phyloP scores from a whole-genome alignment of 1,140 invertebrate species.

The Druon quercuslanigerum region DNA sequence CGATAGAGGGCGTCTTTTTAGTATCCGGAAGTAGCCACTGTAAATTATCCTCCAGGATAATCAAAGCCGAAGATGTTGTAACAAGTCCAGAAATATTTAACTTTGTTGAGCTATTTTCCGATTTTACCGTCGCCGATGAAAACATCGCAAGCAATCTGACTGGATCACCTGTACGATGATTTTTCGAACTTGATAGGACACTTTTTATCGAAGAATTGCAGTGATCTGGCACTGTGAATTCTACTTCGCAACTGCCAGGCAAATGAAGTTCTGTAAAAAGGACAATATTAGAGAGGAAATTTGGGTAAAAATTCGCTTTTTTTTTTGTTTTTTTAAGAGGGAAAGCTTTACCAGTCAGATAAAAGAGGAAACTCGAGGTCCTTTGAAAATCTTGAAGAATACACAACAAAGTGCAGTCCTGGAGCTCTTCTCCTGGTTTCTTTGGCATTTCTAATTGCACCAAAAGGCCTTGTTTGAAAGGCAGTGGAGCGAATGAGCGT shows the following conservation, averaged over 20 bases:
- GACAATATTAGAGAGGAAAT: background rate
- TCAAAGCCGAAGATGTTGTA: slow-evolving; percentile 62
- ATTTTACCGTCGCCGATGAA: slow-evolving; percentile 65
- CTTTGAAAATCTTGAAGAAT: slow-evolving; percentile 73
- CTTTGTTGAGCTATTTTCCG: slow-evolving; percentile 57
- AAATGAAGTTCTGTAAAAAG: slow-evolving; percentile 66
- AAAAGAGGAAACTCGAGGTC: slow-evolving; percentile 71
- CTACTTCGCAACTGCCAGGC: slow-evolving; percentile 70
- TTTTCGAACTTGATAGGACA: slow-evolving; percentile 54
- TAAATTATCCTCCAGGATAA: slow-evolving; percentile 68
- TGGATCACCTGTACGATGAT: slow-evolving; percentile 60
- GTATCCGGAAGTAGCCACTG: slow-evolving; percentile 68
- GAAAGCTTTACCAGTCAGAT: slow-evolving; percentile 62
- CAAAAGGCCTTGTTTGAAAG: slow-evolving; percentile 72
- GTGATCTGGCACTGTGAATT: slow-evolving; percentile 66
- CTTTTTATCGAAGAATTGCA: slow-evolving; percentile 59
- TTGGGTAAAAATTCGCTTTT: too few relatives aligned
- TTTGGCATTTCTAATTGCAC: slow-evolving; percentile 67
- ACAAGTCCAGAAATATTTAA: slow-evolving; percentile 65
- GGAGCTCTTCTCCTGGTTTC: slow-evolving; percentile 57
- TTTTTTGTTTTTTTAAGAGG: background rate
- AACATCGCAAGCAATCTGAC: slow-evolving; percentile 73
- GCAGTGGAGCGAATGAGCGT: slow-evolving; percentile 66
- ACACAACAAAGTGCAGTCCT: slow-evolving; percentile 62
- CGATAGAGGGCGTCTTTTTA: slow-evolving; percentile 57